Percentiles rank a stretch among this genome's conserved stretches.
These are phyloP conservation scores for Lordiphosa andalusiaca DNA, from an alignment of 2,888 invertebrate genomes.

Conservation along the genomic window DNA sequence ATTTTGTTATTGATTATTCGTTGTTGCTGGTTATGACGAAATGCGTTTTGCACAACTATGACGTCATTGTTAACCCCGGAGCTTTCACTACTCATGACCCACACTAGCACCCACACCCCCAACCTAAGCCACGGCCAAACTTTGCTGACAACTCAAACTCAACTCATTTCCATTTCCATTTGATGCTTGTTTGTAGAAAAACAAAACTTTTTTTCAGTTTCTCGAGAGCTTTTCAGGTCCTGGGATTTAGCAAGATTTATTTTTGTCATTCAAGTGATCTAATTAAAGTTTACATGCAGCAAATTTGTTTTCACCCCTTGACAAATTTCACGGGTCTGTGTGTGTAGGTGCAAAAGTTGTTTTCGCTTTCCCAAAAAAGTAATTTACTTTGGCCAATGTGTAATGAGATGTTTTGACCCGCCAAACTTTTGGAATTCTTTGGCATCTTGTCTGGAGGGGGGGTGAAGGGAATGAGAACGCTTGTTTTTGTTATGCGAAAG, in stretches of 20 bases:
- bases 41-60: slow-evolving; percentile 59
- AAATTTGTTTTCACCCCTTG: slow-evolving; percentile 32
- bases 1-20: slow-evolving; percentile 68
- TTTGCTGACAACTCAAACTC: slow-evolving; percentile 53
- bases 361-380: slow-evolving; percentile 56
- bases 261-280: slow-evolving; percentile 67
- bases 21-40: slow-evolving; percentile 62
- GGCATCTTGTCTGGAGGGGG: slow-evolving; percentile 9
- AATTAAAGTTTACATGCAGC: slow-evolving; percentile 60
- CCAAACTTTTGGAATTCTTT: slow-evolving; percentile 26
- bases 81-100: slow-evolving; percentile 50
- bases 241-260: slow-evolving; percentile 65
- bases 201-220: slow-evolving; percentile 46
- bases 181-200: slow-evolving; percentile 52
- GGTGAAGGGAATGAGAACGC: slow-evolving; percentile 12
- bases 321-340: slow-evolving; percentile 17
- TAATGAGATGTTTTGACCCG: slow-evolving; percentile 65
- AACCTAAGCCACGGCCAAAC: slow-evolving; percentile 24
- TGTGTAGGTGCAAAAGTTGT: slow-evolving; percentile 47
- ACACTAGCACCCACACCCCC: slow-evolving; percentile 13
- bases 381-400: slow-evolving; percentile 61
- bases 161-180: slow-evolving; percentile 70
- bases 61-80: slow-evolving; percentile 68
- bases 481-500: slow-evolving; percentile 31
- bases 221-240: slow-evolving; percentile 54